A percentile compares a stretch with the other conserved stretches of the same genome.
These are phyloP conservation scores for Scolopax rusticola DNA, from an alignment of 2,797 vertebrate species.

Conservation along the genomic window DNA sequence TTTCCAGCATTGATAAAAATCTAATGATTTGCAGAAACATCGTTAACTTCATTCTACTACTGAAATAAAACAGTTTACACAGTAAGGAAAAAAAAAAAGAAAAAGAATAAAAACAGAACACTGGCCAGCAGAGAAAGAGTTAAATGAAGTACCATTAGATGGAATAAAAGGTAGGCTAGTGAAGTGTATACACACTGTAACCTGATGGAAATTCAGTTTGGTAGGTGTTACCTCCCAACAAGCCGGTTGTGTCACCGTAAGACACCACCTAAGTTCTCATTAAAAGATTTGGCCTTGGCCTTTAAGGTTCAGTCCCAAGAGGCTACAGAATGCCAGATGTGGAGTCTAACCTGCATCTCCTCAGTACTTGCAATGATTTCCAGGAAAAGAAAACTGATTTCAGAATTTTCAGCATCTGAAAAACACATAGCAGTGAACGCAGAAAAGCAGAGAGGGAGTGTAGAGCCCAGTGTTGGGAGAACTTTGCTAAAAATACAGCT, in stretches of 20 bases:
- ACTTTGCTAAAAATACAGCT: not conserved
- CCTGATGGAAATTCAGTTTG: conserved; percentile 12
- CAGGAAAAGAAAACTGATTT: not conserved
- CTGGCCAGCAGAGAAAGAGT: not conserved
- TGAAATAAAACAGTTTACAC: not conserved
- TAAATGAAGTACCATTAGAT: not conserved
- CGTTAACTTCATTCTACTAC: not conserved
- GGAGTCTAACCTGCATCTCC: not conserved
- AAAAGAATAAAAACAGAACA: not conserved
- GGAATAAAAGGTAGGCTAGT: not conserved
- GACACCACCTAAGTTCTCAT: not conserved
- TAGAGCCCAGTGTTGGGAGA: not conserved
- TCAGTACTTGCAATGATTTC: not conserved
- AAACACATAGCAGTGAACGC: not conserved
- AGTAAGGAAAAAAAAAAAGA: not conserved
- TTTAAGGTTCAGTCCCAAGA: not conserved
- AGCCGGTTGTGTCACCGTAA: not conserved
- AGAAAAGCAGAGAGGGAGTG: rapidly evolving
- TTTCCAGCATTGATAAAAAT: not conserved
- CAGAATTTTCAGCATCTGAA: not conserved
- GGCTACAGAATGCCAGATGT: not conserved
- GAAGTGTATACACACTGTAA: not conserved
- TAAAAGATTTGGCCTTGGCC: conserved; percentile 25
- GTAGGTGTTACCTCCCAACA: conserved; percentile 20
- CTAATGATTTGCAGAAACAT: not conserved